Evolutionary conservation across 2,797 vertebrate species (phyloP).

Genomic region (Stomatorhinus walkeri): DNA sequence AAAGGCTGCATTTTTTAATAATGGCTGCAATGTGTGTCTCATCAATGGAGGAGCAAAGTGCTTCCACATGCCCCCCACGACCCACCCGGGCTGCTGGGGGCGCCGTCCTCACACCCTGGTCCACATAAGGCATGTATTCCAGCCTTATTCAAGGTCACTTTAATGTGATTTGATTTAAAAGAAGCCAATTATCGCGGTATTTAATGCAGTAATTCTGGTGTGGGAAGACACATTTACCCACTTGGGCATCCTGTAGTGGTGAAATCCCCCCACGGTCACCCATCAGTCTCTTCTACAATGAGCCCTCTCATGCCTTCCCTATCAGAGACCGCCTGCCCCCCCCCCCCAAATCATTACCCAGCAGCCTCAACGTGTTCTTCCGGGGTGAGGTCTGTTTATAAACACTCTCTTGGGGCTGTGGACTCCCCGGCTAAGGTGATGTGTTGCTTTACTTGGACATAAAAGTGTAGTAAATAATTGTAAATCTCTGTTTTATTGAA

Average conservation of each 20-base stretch:
- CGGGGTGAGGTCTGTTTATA: not conserved
- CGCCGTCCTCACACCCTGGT: not conserved
- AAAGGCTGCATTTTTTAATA: slow-evolving; percentile 15
- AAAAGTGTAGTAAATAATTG: not conserved
- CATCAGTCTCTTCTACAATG: not conserved
- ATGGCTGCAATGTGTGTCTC: slow-evolving; percentile 18
- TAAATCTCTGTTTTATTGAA: not conserved
- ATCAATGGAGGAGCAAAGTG: slow-evolving; percentile 9
- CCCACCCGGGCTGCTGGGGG: not conserved
- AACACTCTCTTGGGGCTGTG: not conserved
- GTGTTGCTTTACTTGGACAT: not conserved
- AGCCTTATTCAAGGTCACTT: not conserved
- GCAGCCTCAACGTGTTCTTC: not conserved
- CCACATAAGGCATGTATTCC: not conserved
- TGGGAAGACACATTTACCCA: not conserved
- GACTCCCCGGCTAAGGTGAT: not conserved
- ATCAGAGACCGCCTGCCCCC: not conserved
- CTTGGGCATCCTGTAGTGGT: not conserved
- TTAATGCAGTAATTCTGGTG: not conserved
- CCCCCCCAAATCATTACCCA: not conserved
- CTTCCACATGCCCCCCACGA: slow-evolving; percentile 1
- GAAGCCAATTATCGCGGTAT: not conserved
- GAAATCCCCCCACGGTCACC: not conserved
- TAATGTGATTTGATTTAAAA: not conserved
- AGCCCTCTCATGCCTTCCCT: not conserved